phyloP scores from a whole-genome alignment of 2,113 vertebrate species.

The Notarius lentiginosus region DNA sequence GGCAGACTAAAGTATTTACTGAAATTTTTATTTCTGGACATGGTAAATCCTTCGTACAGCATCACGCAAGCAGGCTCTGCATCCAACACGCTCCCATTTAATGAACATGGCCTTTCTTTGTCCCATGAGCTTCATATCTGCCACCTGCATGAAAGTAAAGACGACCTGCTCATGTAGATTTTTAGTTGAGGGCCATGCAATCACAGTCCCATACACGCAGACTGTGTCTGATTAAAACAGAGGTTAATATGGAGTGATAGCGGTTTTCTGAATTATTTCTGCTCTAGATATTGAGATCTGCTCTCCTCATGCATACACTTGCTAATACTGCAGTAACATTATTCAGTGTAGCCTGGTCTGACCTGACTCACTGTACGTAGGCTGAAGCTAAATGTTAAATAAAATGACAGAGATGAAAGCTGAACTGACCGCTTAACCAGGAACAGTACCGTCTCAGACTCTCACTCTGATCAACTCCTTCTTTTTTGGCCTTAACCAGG shows the following conservation, averaged over 20 bases:
- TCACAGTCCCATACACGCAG: neutral
- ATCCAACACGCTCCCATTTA: neutral
- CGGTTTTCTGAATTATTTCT: slow-evolving; percentile 23
- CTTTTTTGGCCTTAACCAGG: neutral
- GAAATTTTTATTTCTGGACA: neutral
- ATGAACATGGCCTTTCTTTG: neutral
- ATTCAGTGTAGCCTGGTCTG: slow-evolving; percentile 22
- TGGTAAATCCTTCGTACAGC: neutral
- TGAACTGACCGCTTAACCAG: slow-evolving; percentile 14
- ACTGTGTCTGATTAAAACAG: slow-evolving; percentile 13
- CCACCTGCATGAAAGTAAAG: neutral
- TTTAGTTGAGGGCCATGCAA: neutral
- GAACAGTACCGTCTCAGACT: slow-evolving; percentile 12
- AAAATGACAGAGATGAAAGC: slow-evolving; percentile 6
- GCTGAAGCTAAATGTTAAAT: slow-evolving; percentile 17
- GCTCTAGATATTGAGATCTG: slow-evolving; percentile 27
- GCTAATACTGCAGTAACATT: slow-evolving; percentile 64
- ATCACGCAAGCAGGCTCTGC: neutral
- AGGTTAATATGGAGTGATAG: neutral
- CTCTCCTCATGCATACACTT: slow-evolving; percentile 6
- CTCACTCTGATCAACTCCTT: neutral
- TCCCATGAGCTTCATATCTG: neutral
- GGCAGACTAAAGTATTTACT: neutral
- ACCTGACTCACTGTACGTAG: neutral
- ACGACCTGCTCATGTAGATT: neutral